Conservation (phyloP, 2,888 invertebrate species). For the Cerastis leucographa region DNA sequence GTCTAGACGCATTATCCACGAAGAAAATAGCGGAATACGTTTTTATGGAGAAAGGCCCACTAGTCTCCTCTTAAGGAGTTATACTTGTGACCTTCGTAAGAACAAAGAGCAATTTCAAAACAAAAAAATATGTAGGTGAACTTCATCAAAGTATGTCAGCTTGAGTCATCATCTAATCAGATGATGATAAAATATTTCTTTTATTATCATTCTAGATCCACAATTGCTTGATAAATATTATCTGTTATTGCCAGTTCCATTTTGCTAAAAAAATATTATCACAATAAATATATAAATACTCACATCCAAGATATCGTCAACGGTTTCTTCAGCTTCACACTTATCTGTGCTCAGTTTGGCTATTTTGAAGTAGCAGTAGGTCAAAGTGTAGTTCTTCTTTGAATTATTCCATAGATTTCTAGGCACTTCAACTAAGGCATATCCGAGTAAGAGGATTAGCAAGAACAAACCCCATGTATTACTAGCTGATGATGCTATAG, state of each 20-base stretch:
- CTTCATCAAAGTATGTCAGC: constrained; percentile 24
- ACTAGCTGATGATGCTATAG: constrained; percentile 99
- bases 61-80: too few species aligned
- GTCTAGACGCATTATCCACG: too few species aligned
- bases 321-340: constrained; percentile 98
- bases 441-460: constrained; percentile 96
- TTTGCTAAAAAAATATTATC: not conserved
- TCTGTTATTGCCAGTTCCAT: not conserved
- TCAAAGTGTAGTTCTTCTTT: constrained; percentile 95
- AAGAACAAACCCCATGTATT: constrained; percentile 99
- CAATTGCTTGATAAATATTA: constrained; percentile 12
- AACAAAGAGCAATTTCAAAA: not conserved
- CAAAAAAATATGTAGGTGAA: not conserved
- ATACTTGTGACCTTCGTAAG: not conserved
- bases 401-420: constrained; percentile 97
- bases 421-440: constrained; percentile 98
- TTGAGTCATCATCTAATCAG: constrained; percentile 22
- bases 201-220: not conserved
- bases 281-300: constrained; percentile 64
- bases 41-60: too few species aligned
- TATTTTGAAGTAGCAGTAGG: constrained; percentile 97
- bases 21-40: too few species aligned
- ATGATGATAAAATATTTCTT: constrained; percentile 14
- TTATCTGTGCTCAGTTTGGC: constrained; percentile 98
- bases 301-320: constrained; percentile 98